phyloP scores from a whole-genome alignment of 1,140 invertebrate genomes.

The Phortica variegata region DNA sequence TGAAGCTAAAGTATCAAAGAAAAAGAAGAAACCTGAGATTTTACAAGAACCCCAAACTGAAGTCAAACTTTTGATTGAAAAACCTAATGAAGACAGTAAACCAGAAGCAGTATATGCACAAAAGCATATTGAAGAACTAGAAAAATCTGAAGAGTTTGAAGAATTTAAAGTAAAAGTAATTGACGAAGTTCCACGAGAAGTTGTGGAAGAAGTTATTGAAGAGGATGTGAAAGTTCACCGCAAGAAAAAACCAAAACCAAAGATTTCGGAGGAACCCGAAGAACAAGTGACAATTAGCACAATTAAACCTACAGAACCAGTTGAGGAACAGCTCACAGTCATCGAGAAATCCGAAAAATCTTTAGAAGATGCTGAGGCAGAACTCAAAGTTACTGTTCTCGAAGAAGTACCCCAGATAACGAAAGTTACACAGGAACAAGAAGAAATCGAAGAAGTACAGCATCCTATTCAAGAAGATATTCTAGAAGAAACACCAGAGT shows the following conservation, averaged over 20 bases:
- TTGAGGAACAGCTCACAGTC: conserved; percentile 30
- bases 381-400: conserved; percentile 39
- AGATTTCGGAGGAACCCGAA: conserved; percentile 36
- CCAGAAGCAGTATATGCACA: conserved; percentile 9
- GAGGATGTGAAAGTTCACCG: conserved; percentile 36
- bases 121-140: conserved; percentile 26
- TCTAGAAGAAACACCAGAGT: conserved; percentile 23
- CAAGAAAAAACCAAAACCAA: conserved; percentile 41
- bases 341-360: conserved; percentile 41
- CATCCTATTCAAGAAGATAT: conserved; percentile 12
- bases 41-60: conserved; percentile 2
- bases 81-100: conserved; percentile 7
- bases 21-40: not conserved
- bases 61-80: conserved; percentile 18
- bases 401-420: conserved; percentile 33
- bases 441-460: conserved; percentile 35
- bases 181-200: conserved; percentile 37
- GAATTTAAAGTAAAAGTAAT: conserved; percentile 41
- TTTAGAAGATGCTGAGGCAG: conserved; percentile 43
- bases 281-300: conserved; percentile 27
- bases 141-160: conserved; percentile 26
- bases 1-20: not conserved
- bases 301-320: conserved; percentile 34
- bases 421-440: conserved; percentile 38
- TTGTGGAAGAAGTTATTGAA: conserved; percentile 37